Evolutionary conservation across 2,113 vertebrate species (phyloP).

Genomic region (Phalacrocorax brasilianus): DNA sequence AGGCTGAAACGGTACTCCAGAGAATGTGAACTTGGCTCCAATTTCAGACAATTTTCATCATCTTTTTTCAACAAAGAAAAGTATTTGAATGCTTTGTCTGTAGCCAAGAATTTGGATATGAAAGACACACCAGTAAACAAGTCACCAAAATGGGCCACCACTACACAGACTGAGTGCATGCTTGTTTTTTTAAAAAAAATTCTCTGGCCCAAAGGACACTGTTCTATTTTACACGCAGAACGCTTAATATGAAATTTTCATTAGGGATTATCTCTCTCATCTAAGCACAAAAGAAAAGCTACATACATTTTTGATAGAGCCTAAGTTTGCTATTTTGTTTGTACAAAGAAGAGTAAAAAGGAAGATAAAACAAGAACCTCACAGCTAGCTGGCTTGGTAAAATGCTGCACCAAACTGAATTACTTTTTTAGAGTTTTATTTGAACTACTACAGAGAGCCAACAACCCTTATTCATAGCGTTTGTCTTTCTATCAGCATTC

Average conservation of each 20-base stretch:
- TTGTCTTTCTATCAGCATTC: slow-evolving; percentile 42
- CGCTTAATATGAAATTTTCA: slow-evolving; percentile 42
- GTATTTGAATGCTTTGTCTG: slow-evolving; percentile 23
- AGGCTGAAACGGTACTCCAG: slow-evolving; percentile 42
- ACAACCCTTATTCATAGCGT: slow-evolving; percentile 12
- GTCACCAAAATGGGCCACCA: neutral
- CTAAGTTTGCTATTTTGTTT: slow-evolving; percentile 37
- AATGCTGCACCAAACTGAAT: slow-evolving; percentile 9
- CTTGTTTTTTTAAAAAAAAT: neutral
- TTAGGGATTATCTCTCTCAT: slow-evolving; percentile 44
- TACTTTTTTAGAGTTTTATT: neutral
- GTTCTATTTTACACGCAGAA: slow-evolving; percentile 28
- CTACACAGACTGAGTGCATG: neutral
- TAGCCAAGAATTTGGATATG: slow-evolving; percentile 45
- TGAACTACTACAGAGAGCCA: slow-evolving; percentile 9
- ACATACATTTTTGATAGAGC: slow-evolving; percentile 57
- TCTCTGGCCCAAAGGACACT: neutral
- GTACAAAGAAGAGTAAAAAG: slow-evolving; percentile 13
- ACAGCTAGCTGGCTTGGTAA: neutral
- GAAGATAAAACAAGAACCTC: slow-evolving; percentile 19
- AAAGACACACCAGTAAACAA: slow-evolving; percentile 46
- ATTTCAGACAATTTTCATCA: slow-evolving; percentile 46
- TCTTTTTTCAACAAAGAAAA: slow-evolving; percentile 35
- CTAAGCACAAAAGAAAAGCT: slow-evolving; percentile 51
- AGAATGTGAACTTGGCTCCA: slow-evolving; percentile 52